Evolutionary conservation across 2,797 vertebrate species (phyloP).

Genomic region (Coracias cyanogaster): DNA sequence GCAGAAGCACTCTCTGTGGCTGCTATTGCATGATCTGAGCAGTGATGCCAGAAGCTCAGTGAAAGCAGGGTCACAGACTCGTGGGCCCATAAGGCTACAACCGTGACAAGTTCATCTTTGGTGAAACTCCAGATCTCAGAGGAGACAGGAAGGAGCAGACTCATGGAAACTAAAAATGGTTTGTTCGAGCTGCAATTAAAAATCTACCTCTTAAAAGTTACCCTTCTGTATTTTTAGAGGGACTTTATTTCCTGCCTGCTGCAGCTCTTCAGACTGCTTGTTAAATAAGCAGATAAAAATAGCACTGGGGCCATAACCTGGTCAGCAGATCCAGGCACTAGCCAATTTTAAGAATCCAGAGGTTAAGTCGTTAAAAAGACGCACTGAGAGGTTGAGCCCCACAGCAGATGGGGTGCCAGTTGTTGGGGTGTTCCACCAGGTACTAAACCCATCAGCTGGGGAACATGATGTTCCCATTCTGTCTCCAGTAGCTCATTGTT

Average conservation of each 20-base stretch:
- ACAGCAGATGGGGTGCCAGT: not conserved
- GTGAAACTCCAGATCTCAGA: not conserved
- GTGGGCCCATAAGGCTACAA: not conserved
- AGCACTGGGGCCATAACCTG: not conserved
- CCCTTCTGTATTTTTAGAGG: constrained; percentile 11
- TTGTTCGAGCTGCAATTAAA: constrained; percentile 19
- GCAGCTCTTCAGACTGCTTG: constrained; percentile 7
- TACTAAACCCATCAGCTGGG: not conserved
- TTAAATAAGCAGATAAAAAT: constrained; percentile 31
- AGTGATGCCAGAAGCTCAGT: not conserved
- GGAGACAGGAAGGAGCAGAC: not conserved
- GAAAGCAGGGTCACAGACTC: not conserved
- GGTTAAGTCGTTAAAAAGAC: not conserved
- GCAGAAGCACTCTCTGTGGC: not conserved
- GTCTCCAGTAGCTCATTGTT: not conserved
- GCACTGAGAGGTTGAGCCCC: not conserved
- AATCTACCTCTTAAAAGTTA: not conserved
- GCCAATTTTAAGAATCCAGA: not conserved
- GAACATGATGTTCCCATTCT: not conserved
- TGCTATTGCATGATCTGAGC: not conserved
- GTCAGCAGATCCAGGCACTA: not conserved
- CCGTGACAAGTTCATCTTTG: not conserved
- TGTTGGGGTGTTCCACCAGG: not conserved
- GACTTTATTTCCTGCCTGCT: constrained; percentile 19
- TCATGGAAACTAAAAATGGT: not conserved